phyloP scores from a whole-genome alignment of 2,888 invertebrate genomes.

The Pseudococcus jackbeardsleyi region DNA sequence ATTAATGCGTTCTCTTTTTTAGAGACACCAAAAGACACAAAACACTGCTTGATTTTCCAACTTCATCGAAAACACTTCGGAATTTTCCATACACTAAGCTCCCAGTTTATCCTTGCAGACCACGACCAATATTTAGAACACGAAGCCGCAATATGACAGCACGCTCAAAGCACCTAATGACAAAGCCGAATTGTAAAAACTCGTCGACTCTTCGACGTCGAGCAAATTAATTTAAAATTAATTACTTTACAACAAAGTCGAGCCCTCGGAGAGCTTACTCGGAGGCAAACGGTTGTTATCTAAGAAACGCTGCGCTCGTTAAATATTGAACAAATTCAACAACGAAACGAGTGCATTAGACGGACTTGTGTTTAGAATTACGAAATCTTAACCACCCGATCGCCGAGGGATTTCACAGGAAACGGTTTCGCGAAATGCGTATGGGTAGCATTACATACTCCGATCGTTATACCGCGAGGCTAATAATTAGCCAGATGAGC shows the following conservation, averaged over 20 bases:
- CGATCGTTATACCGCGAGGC: background rate
- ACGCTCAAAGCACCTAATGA: background rate
- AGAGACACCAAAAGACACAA: no score
- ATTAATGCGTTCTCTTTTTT: no score
- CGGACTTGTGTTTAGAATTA: slow-evolving; percentile 33
- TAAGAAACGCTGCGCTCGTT: slow-evolving; percentile 11
- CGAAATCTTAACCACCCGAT: slow-evolving; percentile 25
- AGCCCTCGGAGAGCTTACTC: slow-evolving; percentile 14
- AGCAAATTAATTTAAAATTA: slow-evolving; percentile 35
- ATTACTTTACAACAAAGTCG: slow-evolving; percentile 10
- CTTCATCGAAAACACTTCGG: no score
- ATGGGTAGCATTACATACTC: background rate
- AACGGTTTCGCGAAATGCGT: background rate
- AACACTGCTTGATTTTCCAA: no score
- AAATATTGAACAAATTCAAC: slow-evolving; percentile 22
- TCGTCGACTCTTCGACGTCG: background rate
- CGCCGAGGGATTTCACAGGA: background rate
- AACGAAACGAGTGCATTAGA: slow-evolving; percentile 33
- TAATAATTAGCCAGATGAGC: slow-evolving; percentile 23
- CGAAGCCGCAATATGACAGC: slow-evolving; percentile 13
- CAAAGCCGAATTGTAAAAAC: background rate
- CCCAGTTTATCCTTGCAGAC: no score
- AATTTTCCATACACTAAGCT: no score
- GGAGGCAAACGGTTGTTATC: slow-evolving; percentile 9
- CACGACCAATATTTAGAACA: background rate